Evolutionary conservation across 2,888 invertebrate genomes (phyloP).

Genomic region (Amaurobius ferox): DNA sequence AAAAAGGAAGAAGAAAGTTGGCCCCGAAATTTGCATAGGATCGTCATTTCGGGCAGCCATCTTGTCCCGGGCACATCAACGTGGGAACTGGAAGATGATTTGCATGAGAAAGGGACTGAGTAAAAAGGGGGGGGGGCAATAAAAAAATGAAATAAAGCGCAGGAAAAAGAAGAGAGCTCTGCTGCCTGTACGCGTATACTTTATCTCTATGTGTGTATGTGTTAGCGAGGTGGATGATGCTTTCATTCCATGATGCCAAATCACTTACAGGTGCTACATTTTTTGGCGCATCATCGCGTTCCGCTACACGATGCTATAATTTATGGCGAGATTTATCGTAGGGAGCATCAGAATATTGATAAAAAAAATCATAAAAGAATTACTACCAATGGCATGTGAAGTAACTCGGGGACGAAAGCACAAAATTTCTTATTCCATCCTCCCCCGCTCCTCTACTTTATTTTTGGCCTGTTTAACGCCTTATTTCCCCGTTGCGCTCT

Average conservation of each 20-base stretch:
- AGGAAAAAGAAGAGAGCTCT: constrained; percentile 40
- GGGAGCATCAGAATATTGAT: background rate
- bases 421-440: constrained; percentile 9
- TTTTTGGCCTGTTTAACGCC: background rate
- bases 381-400: constrained; percentile 11
- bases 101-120: constrained; percentile 65
- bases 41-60: constrained; percentile 69
- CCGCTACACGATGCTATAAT: constrained; percentile 16
- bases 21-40: constrained; percentile 69
- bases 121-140: constrained; percentile 23
- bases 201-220: constrained; percentile 63
- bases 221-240: constrained; percentile 55
- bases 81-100: constrained; percentile 61
- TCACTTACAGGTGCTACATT: constrained; percentile 69
- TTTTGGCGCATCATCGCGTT: constrained; percentile 57
- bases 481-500: constrained; percentile 2
- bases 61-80: constrained; percentile 58
- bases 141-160: constrained; percentile 48
- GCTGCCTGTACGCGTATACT: constrained; percentile 59
- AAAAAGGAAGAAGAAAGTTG: constrained; percentile 54
- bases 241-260: constrained; percentile 64
- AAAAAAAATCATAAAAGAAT: constrained; percentile 11
- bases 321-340: constrained; percentile 36
- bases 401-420: background rate
- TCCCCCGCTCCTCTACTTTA: background rate